Percentiles rank a stretch among this genome's conserved stretches.
Conservation (phyloP, 2,113 vertebrate genomes). For the Axis porcinus region DNA sequence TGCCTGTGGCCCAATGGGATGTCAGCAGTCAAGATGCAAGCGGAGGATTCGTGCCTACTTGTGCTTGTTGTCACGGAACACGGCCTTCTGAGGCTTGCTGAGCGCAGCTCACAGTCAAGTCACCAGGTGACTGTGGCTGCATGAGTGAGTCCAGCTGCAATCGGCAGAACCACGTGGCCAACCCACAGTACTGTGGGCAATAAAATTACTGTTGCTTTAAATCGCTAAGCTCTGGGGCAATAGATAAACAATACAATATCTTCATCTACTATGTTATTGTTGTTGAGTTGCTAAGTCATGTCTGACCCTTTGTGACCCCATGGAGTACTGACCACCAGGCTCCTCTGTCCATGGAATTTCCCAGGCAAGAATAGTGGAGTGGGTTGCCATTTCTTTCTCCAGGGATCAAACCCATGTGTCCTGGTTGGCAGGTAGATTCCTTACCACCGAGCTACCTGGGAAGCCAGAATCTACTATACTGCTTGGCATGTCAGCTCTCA, state of each 20-base stretch:
- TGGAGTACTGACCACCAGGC: neutral
- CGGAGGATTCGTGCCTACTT: neutral
- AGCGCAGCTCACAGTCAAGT: neutral
- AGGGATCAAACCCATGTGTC: neutral
- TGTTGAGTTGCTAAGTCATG: neutral
- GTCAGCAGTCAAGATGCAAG: neutral
- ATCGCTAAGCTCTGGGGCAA: neutral
- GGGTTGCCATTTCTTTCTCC: neutral
- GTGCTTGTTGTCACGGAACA: neutral
- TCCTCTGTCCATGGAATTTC: neutral
- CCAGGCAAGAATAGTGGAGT: neutral
- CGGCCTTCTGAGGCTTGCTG: neutral
- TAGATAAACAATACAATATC: neutral
- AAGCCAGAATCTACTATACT: neutral
- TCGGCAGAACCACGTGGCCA: neutral
- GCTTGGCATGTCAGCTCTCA: neutral
- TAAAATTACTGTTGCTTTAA: neutral
- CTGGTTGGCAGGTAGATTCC: neutral
- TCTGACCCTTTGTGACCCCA: neutral
- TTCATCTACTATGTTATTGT: neutral
- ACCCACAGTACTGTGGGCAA: neutral
- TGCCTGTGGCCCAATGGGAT: neutral
- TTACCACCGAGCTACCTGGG: neutral
- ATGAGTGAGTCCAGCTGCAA: neutral
- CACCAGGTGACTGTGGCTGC: neutral